Conservation (phyloP, 2,797 vertebrate genomes). For the Picus viridis region DNA sequence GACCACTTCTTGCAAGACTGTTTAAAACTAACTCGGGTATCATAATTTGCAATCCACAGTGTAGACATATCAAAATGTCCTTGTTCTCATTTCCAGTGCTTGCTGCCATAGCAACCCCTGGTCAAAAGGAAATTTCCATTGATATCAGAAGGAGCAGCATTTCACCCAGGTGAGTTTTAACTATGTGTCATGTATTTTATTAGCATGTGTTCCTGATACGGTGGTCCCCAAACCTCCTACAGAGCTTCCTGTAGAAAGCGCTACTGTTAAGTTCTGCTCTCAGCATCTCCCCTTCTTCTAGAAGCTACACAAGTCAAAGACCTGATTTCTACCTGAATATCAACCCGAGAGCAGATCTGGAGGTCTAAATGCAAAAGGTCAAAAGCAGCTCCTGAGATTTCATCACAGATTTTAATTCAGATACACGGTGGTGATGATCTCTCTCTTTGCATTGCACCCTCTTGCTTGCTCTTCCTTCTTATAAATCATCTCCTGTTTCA, state of each 20-base stretch:
- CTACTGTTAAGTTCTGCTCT: conserved; percentile 28
- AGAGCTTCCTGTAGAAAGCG: background rate
- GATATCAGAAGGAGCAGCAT: conserved; percentile 76
- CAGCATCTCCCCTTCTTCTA: background rate
- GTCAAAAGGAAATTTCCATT: conserved; percentile 75
- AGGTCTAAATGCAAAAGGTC: conserved; percentile 34
- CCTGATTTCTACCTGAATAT: conserved; percentile 5
- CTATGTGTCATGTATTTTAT: conserved; percentile 68
- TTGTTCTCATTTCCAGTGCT: conserved; percentile 73
- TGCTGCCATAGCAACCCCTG: conserved; percentile 73
- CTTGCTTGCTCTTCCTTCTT: conserved; percentile 26
- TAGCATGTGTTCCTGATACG: conserved; percentile 51
- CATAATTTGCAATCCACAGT: conserved; percentile 73
- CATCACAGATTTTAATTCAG: conserved; percentile 41
- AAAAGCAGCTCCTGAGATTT: conserved; percentile 14
- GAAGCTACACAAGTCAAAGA: background rate
- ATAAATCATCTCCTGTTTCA: background rate
- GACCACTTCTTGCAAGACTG: conserved; percentile 64
- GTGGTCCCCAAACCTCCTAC: conserved; percentile 45
- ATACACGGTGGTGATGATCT: background rate
- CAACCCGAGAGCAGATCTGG: background rate
- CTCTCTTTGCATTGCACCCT: background rate
- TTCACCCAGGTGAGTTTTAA: conserved; percentile 71
- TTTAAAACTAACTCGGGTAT: conserved; percentile 71
- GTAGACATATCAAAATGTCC: conserved; percentile 76